Conservation (phyloP, 2,888 invertebrate species). For the Drosophila engyochracea region DNA sequence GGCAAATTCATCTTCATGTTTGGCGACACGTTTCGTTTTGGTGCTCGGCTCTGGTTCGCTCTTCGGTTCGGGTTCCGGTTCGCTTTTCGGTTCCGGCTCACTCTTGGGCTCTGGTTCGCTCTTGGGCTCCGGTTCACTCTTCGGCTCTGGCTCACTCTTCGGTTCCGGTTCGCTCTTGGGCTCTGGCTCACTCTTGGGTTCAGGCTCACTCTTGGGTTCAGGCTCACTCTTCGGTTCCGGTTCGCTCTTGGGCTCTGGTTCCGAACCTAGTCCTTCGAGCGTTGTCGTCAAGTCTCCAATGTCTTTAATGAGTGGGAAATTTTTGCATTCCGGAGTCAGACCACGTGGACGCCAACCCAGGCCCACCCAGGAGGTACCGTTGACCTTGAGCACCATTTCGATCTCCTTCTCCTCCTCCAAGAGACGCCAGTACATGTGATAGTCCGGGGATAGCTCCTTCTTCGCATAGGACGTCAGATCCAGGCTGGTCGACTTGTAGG, state of each 20-base stretch:
- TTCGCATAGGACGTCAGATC: conserved; percentile 90
- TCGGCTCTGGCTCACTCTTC: conserved; percentile 83
- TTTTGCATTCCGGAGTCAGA: conserved; percentile 91
- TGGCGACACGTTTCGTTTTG: conserved; percentile 87
- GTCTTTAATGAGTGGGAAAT: conserved; percentile 90
- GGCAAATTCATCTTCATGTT: conserved; percentile 79
- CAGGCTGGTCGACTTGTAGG: conserved; percentile 90
- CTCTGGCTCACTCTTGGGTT: conserved; percentile 84
- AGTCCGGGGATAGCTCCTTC: conserved; percentile 90
- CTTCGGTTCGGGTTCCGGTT: conserved; percentile 85
- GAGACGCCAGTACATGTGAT: conserved; percentile 94
- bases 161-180: conserved; percentile 86
- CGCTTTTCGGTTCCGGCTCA: conserved; percentile 85
- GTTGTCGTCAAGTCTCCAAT: conserved; percentile 76
- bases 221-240: conserved; percentile 77
- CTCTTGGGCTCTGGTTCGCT: conserved; percentile 83
- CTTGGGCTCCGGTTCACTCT: conserved; percentile 80
- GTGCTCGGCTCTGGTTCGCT: conserved; percentile 83
- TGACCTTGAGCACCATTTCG: conserved; percentile 94
- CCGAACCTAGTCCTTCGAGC: conserved; percentile 79
- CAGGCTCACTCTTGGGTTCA: conserved; percentile 85
- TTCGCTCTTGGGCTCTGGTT: conserved; percentile 77
- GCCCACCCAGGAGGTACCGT: conserved; percentile 93
- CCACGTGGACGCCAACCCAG: conserved; percentile 96
- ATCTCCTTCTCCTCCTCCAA: conserved; percentile 93